Evolutionary conservation across 2,888 invertebrate genomes (phyloP).

Genomic region (Habroteleia sp.): DNA sequence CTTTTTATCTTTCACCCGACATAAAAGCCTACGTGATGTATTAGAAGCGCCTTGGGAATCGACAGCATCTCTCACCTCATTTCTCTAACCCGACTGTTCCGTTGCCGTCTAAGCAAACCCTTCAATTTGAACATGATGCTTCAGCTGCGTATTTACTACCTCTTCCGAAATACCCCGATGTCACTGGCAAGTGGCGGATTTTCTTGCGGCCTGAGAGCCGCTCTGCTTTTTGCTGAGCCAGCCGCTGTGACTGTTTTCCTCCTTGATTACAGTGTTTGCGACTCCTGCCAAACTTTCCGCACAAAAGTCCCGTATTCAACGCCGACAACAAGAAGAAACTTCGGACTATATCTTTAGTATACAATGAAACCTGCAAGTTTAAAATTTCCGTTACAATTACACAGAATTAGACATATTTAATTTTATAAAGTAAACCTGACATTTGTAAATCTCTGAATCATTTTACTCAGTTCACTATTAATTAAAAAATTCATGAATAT

Average conservation of each 20-base stretch:
- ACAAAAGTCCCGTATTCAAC: constrained; percentile 42
- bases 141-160: constrained; percentile 43
- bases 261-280: constrained; percentile 71
- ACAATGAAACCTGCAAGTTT: constrained; percentile 32
- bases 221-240: constrained; percentile 61
- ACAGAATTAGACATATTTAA: constrained; percentile 27
- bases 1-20: constrained; percentile 46
- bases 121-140: constrained; percentile 47
- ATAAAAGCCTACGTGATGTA: constrained; percentile 61
- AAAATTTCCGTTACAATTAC: constrained; percentile 26
- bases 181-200: constrained; percentile 52
- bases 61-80: constrained; percentile 25
- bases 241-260: constrained; percentile 66
- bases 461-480: no score
- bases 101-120: constrained; percentile 36
- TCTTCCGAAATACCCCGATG: constrained; percentile 55
- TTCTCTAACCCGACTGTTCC: constrained; percentile 26
- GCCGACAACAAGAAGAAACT: constrained; percentile 30
- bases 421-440: constrained; percentile 8
- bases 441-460: background rate
- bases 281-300: constrained; percentile 63
- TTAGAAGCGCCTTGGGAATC: constrained; percentile 63
- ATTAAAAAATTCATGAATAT: no score
- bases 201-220: constrained; percentile 63
- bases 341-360: constrained; percentile 8